A percentile compares a stretch with the other conserved stretches of the same genome.
phyloP scores from a whole-genome alignment of 2,888 invertebrate species.

The Plebejus melissa region DNA sequence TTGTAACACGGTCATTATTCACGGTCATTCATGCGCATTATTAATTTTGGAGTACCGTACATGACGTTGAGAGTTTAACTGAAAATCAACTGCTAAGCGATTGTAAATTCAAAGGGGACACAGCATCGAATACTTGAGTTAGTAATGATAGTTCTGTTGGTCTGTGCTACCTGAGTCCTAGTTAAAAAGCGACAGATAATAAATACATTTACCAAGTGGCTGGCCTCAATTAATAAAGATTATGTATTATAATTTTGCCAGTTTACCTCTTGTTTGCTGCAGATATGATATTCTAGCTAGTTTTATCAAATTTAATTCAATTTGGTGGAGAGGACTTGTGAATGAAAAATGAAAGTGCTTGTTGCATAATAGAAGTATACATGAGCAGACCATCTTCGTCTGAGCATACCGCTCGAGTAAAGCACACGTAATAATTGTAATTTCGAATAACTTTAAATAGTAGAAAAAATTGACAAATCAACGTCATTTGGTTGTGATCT shows the following conservation, averaged over 20 bases:
- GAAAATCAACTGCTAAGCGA: neutral
- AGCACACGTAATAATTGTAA: neutral
- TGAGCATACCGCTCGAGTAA: neutral
- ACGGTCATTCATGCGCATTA: too few relatives aligned
- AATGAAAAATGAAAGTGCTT: neutral
- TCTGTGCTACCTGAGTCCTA: slow-evolving; percentile 32
- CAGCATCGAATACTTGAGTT: neutral
- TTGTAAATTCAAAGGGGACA: neutral
- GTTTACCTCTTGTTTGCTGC: slow-evolving; percentile 40
- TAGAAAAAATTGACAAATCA: too few relatives aligned
- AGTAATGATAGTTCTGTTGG: slow-evolving; percentile 18
- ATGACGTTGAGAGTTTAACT: neutral
- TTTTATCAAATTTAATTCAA: neutral
- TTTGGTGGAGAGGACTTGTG: neutral
- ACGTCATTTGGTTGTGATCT: too few relatives aligned
- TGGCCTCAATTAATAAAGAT: slow-evolving; percentile 69
- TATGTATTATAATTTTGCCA: slow-evolving; percentile 55
- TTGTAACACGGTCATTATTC: too few relatives aligned
- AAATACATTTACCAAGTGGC: slow-evolving; percentile 58
- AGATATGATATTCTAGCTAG: slow-evolving; percentile 28
- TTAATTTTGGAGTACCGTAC: neutral
- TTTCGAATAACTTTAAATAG: too few relatives aligned
- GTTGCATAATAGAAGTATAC: neutral
- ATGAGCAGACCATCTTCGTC: neutral
- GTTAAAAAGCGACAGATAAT: slow-evolving; percentile 49